Conservation (phyloP, 2,888 invertebrate genomes). For the Lobophora halterata region DNA sequence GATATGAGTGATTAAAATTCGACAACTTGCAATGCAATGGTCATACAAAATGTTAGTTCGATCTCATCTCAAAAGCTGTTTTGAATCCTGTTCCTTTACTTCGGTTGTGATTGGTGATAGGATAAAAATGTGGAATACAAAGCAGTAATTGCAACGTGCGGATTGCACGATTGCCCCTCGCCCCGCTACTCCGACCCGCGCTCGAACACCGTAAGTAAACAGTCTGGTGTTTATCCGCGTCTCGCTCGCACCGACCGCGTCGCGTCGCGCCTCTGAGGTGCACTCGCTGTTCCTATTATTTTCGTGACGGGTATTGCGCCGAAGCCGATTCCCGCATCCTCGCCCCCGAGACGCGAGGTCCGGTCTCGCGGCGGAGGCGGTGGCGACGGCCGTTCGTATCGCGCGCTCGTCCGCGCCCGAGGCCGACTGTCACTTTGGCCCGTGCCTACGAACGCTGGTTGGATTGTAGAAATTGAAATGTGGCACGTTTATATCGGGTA, state of each 20-base stretch:
- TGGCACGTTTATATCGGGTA: conserved; percentile 59
- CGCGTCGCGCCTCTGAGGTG: conserved; percentile 80
- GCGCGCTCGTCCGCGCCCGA: conserved; percentile 76
- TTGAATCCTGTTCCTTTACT: conserved; percentile 2
- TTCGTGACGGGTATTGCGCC: conserved; percentile 81
- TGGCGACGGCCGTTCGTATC: conserved; percentile 76
- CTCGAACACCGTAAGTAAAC: conserved; percentile 80
- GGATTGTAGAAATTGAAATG: conserved; percentile 65
- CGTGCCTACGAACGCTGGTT: conserved; percentile 64
- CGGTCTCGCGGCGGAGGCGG: conserved; percentile 77
- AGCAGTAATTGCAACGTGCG: conserved; percentile 78
- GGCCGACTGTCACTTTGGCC: conserved; percentile 74
- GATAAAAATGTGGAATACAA: conserved; percentile 68
- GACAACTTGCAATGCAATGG: no score
- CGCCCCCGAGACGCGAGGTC: conserved; percentile 79
- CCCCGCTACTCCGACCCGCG: conserved; percentile 66
- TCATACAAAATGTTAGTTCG: no score
- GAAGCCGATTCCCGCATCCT: conserved; percentile 80
- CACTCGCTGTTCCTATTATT: conserved; percentile 81
- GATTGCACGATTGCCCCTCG: conserved; percentile 74
- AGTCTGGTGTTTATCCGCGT: conserved; percentile 81
- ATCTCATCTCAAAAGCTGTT: neutral
- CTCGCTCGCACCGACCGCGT: conserved; percentile 79
- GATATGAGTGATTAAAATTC: no score
- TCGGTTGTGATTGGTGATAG: conserved; percentile 41